A percentile compares a stretch with the other conserved stretches of the same genome.
These are phyloP conservation scores for Cancer borealis DNA, from an alignment of 2,888 invertebrate genomes.

Conservation along the genomic window DNA sequence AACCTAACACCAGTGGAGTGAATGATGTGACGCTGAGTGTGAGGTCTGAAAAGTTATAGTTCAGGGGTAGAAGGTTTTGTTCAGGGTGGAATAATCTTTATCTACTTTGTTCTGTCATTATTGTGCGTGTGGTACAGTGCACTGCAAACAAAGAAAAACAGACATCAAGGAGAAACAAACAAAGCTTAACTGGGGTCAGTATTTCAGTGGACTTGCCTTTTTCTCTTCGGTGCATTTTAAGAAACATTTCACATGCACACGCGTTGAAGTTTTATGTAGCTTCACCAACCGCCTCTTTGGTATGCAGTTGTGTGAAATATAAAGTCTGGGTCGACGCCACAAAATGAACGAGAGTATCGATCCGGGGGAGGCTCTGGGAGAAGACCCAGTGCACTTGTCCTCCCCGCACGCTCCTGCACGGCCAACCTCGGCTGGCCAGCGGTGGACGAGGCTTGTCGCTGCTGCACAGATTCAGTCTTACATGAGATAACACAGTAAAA, in stretches of 20 bases:
- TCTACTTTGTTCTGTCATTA: neutral
- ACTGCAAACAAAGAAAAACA: neutral
- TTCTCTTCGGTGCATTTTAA: neutral
- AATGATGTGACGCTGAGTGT: too few relatives aligned
- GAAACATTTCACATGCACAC: neutral
- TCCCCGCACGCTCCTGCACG: neutral
- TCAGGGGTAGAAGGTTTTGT: too few relatives aligned
- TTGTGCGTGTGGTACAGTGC: neutral
- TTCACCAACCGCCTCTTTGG: neutral
- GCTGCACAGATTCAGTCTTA: neutral
- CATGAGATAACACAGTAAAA: neutral
- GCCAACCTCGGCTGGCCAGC: neutral
- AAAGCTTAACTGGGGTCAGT: neutral
- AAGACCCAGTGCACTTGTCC: neutral
- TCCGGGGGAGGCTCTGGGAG: neutral
- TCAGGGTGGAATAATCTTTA: neutral
- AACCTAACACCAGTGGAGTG: too few relatives aligned
- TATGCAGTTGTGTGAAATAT: slow-evolving; percentile 20
- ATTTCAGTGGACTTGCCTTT: neutral
- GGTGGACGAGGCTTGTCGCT: neutral
- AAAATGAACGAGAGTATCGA: slow-evolving; percentile 23
- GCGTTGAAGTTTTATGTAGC: neutral
- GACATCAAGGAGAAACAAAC: neutral
- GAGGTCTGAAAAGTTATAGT: too few relatives aligned
- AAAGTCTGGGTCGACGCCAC: slow-evolving; percentile 9